Evolutionary conservation across 2,888 invertebrate species (phyloP).

Genomic region (Sminthurides aquaticus): DNA sequence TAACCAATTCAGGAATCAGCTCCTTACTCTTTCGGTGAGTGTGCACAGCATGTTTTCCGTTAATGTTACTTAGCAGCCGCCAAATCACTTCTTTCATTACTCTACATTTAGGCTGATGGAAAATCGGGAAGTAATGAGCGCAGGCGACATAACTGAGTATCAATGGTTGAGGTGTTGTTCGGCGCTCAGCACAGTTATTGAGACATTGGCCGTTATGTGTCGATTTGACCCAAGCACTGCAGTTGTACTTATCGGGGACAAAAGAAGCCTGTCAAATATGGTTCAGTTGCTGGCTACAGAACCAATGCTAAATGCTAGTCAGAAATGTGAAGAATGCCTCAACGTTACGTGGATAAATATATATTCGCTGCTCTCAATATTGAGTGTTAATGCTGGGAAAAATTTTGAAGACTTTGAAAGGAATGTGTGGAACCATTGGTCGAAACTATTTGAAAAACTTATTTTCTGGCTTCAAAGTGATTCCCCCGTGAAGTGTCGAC

Average conservation of each 20-base stretch:
- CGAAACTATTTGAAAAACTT: constrained; percentile 27
- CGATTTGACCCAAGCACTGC: constrained; percentile 11
- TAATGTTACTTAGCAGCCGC: too few relatives aligned
- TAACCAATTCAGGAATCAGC: constrained; percentile 27
- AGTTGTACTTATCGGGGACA: constrained; percentile 23
- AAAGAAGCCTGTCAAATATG: constrained; percentile 17
- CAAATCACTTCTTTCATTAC: neutral
- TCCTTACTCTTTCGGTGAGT: constrained; percentile 33
- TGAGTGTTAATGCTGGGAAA: constrained; percentile 32
- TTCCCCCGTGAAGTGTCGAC: constrained; percentile 26
- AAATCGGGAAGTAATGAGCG: constrained; percentile 21
- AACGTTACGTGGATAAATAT: constrained; percentile 34
- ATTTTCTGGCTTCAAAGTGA: constrained; percentile 30
- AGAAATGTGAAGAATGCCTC: constrained; percentile 23
- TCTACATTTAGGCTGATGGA: constrained; percentile 20
- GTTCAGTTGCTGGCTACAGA: constrained; percentile 7
- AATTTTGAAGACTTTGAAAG: constrained; percentile 41
- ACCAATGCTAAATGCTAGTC: constrained; percentile 1
- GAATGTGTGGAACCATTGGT: constrained; percentile 29
- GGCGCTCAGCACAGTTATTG: constrained; percentile 27
- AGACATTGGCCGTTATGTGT: constrained; percentile 14
- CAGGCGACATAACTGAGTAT: constrained; percentile 13
- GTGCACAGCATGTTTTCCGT: too few relatives aligned
- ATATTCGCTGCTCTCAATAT: constrained; percentile 28
- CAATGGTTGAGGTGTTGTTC: constrained; percentile 33